Base-by-base conservation (phyloP, 2,888 invertebrate species). In the Heliconius sara region DNA sequence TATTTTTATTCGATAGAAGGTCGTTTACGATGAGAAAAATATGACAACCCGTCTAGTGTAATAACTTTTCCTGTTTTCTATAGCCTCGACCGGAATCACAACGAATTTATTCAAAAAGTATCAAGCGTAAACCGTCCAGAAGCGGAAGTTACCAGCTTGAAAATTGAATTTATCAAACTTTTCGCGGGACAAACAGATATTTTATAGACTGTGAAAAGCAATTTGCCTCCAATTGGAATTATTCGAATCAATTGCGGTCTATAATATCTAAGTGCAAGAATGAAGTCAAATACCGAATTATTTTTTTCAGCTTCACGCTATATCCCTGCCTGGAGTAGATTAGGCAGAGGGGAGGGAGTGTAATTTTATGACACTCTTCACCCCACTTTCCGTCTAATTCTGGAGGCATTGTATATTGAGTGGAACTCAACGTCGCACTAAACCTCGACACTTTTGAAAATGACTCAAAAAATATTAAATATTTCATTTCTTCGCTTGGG, bases 121-220 rank as follows among this genome's bases (percentile, higher is more conserved):
- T 93, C 90, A 91, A 91, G 90, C 91, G 89, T 89, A 92, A 92
- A 91, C 91, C 91, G 85, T 87, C 89, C 92, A 91, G 93, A 91
- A 91, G 91, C 90, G 88, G 89, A 92, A 93, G 90, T 92, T 93
- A 90, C 89, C 89, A 90, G 88, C 88, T 91, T 90, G 91, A 93
- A 93, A 94, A 94, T 93, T 94, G 91, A 93, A 94, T 94, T 94
- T 93, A 92, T 93, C 90, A 93, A 93, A 94, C 90, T 93, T 94
- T 92, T 89, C 90, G 83, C 89, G 91, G 89, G 89, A 93, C 93
- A 93, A 93, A 94, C 91, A 93, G 92, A 91, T 91, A 91, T 91
- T 93, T 93, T 91, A 93, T 92, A 91, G 93, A 91, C 91, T 93
- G 93, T 93, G 92, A 93, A 93, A 93, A 92, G 90, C 91, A 92